Evolutionary conservation across 2,888 invertebrate species (phyloP), one percentile per base, ranked within the genome.

Genomic region (Biston stratarius): DNA sequence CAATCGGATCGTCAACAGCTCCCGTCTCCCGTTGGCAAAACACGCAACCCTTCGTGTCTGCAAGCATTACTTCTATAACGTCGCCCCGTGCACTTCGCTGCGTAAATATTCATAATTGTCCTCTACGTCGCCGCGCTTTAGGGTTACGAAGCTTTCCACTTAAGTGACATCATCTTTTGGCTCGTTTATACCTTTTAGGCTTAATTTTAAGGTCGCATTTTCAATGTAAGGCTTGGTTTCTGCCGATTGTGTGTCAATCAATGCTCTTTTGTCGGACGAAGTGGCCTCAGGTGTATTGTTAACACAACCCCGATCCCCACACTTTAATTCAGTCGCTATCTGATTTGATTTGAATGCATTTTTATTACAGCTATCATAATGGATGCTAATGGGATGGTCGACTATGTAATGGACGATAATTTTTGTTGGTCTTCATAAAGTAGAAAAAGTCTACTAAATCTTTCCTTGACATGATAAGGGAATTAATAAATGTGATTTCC

Each of bases 71-170:
- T 90, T 89, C 89, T 83, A 74, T 76, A 62, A 80, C 84, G 81
- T 77, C 85, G 88, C 85, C 73, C 77, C 74, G 75, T 77, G 76
- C 84, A 83, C 85, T 84, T 75, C 83, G 80, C 80, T 84, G 81
- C 77, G 82, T 82, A 88, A 90, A 91, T 89, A 90, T 88, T 87
- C 89, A 82, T 83, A 83, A 90, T 88, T 83, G 83, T 81, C 73
- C 76, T 77, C 74, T 77, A 74, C 70, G 72, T 76, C 71, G 75
- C 71, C 73, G 79, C 78, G 73, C 76, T 82, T 82, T 80, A 77
- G 82, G 84, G 84, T 81, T 77, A 78, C 73, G 70, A 61, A 71
- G 67, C 72, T 68, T 55, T 67, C 67, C 64, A 72, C 73, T 70
- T 71, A 73, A 75, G 74, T 73, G 63, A 75, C 63, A 73, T 61